A percentile compares a stretch with the other conserved stretches of the same genome.
Evolutionary conservation across 2,113 vertebrate genomes (phyloP).

Genomic region (Uropsilus gracilis): DNA sequence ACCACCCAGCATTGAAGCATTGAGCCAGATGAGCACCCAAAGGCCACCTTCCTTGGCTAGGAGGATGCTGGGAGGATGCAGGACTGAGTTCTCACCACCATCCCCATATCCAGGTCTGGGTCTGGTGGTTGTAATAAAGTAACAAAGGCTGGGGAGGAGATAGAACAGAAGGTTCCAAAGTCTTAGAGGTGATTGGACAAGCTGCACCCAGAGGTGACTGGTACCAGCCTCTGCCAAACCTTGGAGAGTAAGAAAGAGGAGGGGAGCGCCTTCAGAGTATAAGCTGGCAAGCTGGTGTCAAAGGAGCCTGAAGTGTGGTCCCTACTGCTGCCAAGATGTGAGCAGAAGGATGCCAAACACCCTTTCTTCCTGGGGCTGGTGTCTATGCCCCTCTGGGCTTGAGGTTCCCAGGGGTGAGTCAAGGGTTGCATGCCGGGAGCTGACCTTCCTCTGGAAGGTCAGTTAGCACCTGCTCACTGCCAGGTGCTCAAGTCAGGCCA

Average conservation of each 20-base stretch:
- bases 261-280: not conserved
- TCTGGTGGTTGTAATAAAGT: not conserved
- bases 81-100: too few species aligned
- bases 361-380: not conserved
- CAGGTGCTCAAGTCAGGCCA: not conserved
- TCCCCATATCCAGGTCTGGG: rapidly evolving
- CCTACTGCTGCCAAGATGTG: not conserved
- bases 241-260: not conserved
- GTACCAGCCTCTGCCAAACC: not conserved
- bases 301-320: not conserved
- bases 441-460: not conserved
- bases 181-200: not conserved
- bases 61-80: not conserved
- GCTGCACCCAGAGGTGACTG: not conserved
- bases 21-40: not conserved
- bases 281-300: not conserved
- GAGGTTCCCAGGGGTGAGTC: not conserved
- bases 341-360: not conserved
- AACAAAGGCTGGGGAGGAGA: not conserved
- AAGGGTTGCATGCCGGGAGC: not conserved
- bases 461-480: not conserved
- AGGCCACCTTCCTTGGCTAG: not conserved
- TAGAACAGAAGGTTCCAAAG: not conserved
- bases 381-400: not conserved
- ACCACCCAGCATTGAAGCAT: not conserved